Evolutionary conservation across 2,797 vertebrate species (phyloP).

Genomic region (Parauchenoglanis punctatus): DNA sequence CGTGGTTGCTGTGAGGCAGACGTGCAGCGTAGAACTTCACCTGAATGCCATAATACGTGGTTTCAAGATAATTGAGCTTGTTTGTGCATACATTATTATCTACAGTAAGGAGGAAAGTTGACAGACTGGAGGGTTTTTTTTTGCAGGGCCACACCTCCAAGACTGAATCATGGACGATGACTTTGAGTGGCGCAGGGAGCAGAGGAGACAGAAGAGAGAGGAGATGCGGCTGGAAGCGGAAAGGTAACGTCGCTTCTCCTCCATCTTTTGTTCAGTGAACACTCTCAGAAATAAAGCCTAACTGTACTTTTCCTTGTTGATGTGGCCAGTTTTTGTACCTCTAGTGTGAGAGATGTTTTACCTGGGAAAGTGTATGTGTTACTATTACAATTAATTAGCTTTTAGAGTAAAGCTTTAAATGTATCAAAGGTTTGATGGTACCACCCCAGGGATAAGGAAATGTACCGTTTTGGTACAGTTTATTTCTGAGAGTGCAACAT

Average conservation of each 20-base stretch:
- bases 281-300: background rate
- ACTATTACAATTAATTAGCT: background rate
- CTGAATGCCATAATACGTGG: constrained; percentile 17
- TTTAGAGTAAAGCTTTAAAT: background rate
- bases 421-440: background rate
- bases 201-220: constrained; percentile 96
- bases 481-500: background rate
- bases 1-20: constrained; percentile 19
- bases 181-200: constrained; percentile 95
- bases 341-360: background rate
- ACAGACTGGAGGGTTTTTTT: constrained; percentile 51
- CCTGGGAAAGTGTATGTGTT: background rate
- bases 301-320: background rate
- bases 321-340: background rate
- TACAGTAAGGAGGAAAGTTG: constrained; percentile 39
- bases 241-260: constrained; percentile 75
- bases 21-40: too few relatives aligned
- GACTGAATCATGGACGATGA: constrained; percentile 92
- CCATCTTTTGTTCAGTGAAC: background rate
- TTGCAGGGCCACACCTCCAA: constrained; percentile 61
- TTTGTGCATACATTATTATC: background rate
- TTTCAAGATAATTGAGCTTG: background rate
- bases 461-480: background rate
- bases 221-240: constrained; percentile 97
- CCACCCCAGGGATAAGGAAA: background rate